Evolutionary conservation across 2,113 vertebrate genomes (phyloP), one percentile per base, ranked within the genome.

Genomic region (Thunnus maccoyii): DNA sequence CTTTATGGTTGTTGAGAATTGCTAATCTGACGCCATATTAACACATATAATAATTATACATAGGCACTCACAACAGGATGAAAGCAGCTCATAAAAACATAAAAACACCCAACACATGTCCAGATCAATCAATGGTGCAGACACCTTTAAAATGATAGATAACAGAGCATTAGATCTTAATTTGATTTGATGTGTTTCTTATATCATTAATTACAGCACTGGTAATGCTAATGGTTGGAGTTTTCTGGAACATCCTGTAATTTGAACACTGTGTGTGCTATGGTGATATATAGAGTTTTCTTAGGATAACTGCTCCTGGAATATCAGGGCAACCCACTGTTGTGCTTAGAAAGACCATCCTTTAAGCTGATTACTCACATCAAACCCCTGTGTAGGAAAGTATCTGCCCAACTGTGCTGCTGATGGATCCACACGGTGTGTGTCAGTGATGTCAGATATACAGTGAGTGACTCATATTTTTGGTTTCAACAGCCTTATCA

Each of bases 361-460:
- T 79, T 87, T 82, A 78, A 76, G 75, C 68, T 84, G 66, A 87
- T 87, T 72, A 76, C 79, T 76, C 64, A 0, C 72, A 78, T 76
- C 83, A 76, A 66, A 69, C 65, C 63, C 84, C 73, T 56, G 46
- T 22, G 68, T 47, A 54, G 78, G 61, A 14, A 75, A 80, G 80
- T 72, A 13, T 58, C 44, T 66, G 47, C 32, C 79, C 76, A 27
- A 79, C 81, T 76, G 84, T 60, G 73, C 58, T 55, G 70, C 79
- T 86, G 82, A 87, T 86, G 61, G 74, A 66, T 72, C 54, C 68
- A 72, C 60, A 63, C 76, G 62, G 73, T 66, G 62, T 76, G 69
- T 76, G 65, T 75, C 64, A 70, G 58, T 18, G 36, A 56, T 70
- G 57, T 70, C 60, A 50, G 66, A 65, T 17, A 44, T 56, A 67